Conservation (phyloP, 2,113 vertebrate species). For the Vidua macroura region DNA sequence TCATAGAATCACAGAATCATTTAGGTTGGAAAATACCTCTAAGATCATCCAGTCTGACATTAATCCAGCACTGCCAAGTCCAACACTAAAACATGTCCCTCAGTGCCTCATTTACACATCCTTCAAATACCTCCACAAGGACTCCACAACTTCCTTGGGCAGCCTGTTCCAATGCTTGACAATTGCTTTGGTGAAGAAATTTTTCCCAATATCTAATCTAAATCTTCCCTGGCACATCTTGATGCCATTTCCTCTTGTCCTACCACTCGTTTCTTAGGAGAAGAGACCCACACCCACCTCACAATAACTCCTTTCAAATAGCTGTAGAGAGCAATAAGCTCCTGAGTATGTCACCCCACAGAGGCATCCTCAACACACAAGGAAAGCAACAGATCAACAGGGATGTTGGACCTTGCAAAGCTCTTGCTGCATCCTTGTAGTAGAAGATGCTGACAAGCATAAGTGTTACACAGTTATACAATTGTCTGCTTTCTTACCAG, state of each 20-base stretch:
- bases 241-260: background rate
- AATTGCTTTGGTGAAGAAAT: background rate
- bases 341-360: background rate
- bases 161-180: background rate
- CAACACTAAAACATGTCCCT: background rate
- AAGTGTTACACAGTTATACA: background rate
- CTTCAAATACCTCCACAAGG: background rate
- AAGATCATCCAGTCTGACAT: background rate
- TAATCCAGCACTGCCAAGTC: background rate
- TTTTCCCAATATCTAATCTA: background rate
- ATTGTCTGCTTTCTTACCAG: background rate
- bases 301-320: background rate
- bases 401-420: background rate
- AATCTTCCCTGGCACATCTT: background rate
- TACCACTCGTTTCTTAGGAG: background rate
- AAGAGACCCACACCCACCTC: no score
- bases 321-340: accelerated
- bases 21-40: background rate
- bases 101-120: background rate
- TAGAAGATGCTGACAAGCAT: background rate
- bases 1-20: background rate
- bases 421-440: background rate
- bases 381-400: background rate
- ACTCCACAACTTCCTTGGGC: background rate
- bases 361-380: no score